Evolutionary conservation across 2,113 vertebrate species (phyloP), one percentile per base, ranked within the genome.

Genomic region (Lethenteron camtschaticum): DNA sequence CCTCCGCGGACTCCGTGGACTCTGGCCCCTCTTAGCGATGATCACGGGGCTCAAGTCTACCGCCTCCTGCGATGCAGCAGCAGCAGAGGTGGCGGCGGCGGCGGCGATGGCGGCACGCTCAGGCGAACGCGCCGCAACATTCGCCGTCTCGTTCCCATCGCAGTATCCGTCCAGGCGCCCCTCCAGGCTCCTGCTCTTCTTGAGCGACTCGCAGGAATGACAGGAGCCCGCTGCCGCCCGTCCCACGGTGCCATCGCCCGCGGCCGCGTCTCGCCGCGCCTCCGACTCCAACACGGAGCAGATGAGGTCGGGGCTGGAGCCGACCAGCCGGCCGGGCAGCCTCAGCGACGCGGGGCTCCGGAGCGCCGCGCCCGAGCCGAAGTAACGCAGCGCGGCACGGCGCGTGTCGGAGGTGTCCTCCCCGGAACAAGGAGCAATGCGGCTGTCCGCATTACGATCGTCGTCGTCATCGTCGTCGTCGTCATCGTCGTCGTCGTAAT

Each of bases 261-360:
- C 16, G 11, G 24, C 69, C 69, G 80, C 83, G 10, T 78, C 80
- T 73, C 73, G 80, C 70, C 78, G 74, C 56, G 72, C 81, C 69
- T 79, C 83, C 0, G 79, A 84, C 41, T 86, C 87, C 72, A 87
- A 68, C 14, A 88, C 86, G 55, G 86, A 88, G 69, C 86, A 85
- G 70, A 95, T 83, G 73, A 95, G 85, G 74, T 96, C 90, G 0
- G 90, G 90, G 74, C 89, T 88, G 3, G 89, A 92, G 10, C 82
- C 89, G 6, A 86, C 88, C 82, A 90, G 85, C 84, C 12, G 83
- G 79, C 14, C 86, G 79, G 56, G 83, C 82, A 0, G 81, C 76
- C 73, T 5, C 83, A 82, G 70, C 10, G 63, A 66, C 10, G 63
- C 63, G n/a, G 83, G 81, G 73, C 85, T 85, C 73, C 85, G 75